phyloP scores from a whole-genome alignment of 2,797 vertebrate genomes.

The Gambelia wislizenii region DNA sequence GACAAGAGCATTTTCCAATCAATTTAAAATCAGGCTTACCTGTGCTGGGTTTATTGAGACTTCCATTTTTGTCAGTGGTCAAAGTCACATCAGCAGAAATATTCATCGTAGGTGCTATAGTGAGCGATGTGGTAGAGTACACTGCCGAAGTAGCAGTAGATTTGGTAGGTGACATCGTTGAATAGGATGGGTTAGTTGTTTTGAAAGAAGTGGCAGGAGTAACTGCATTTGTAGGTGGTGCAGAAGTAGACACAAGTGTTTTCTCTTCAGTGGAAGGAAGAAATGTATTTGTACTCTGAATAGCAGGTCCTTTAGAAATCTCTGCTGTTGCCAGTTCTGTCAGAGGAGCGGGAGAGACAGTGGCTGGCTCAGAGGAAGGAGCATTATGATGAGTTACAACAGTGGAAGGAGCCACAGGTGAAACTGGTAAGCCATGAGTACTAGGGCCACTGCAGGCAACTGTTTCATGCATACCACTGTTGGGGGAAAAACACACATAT shows the following conservation, averaged over 20 bases:
- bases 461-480: conserved; percentile 73
- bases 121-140: conserved; percentile 42
- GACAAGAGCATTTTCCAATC: not conserved
- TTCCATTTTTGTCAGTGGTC: conserved; percentile 36
- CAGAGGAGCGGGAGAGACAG: conserved; percentile 48
- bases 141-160: conserved; percentile 36
- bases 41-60: conserved; percentile 49
- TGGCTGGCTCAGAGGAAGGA: conserved; percentile 32
- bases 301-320: not conserved
- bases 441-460: conserved; percentile 52
- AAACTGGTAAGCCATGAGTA: conserved; percentile 37
- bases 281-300: not conserved
- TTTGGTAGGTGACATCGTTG: not conserved
- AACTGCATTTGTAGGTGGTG: not conserved
- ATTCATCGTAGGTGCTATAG: conserved; percentile 46
- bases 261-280: conserved; percentile 8
- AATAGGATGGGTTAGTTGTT: not conserved
- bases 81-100: conserved; percentile 45
- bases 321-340: conserved; percentile 17
- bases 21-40: conserved; percentile 69
- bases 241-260: not conserved
- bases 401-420: conserved; percentile 39
- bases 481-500: not conserved
- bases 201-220: not conserved
- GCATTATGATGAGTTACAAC: conserved; percentile 30